Evolutionary conservation across 1,140 invertebrate species (phyloP), one percentile per base, ranked within the genome.

Genomic region (Phortica variegata): DNA sequence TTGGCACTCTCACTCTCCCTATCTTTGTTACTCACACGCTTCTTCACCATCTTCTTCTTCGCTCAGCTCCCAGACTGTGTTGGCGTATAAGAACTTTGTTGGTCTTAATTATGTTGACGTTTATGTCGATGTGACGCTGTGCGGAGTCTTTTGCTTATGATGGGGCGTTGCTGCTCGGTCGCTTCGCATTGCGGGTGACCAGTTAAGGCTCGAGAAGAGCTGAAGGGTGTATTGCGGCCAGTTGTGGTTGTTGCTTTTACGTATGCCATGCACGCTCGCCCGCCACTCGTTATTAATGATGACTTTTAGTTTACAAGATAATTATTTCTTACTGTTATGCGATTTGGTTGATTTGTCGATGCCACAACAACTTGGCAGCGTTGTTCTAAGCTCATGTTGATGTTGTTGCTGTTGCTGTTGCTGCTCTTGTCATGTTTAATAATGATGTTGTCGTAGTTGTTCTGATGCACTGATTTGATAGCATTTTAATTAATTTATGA

Each of bases 221-320:
- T 8, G 29, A n/a, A 31, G n/a, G 9, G 5, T 18, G 21, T 20
- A 19, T 31, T 18, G 34, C 29, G 13, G 29, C n/a, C 21, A 1
- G 39, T n/a, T n/a, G n/a, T n/a, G n/a, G n/a, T n/a, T n/a, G n/a
- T n/a, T n/a, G n/a, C n/a, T n/a, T n/a, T n/a, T n/a, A n/a, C n/a
- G n/a, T n/a, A n/a, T n/a, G n/a, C n/a, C n/a, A n/a, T n/a, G 46
- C 49, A 42, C 44, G 38, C 23, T 40, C 56, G 50, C 58, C 54
- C 49, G 54, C 60, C 68, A 68, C 68, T 68, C 63, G 68, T 68
- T 68, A 68, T 68, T 68, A 68, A 68, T 68, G 63, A 68, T 68
- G 63, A 68, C 63, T 68, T 68, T 68, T 68, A 68, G 63, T 68
- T 68, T 68, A 68, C 63, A 68, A 68, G 63, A 65, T 68, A 68